A percentile compares a stretch with the other conserved stretches of the same genome.
Evolutionary conservation across 35 echinoderm and acorn worm species (phyloP).

Genomic region (Holothuria glaberrima): DNA sequence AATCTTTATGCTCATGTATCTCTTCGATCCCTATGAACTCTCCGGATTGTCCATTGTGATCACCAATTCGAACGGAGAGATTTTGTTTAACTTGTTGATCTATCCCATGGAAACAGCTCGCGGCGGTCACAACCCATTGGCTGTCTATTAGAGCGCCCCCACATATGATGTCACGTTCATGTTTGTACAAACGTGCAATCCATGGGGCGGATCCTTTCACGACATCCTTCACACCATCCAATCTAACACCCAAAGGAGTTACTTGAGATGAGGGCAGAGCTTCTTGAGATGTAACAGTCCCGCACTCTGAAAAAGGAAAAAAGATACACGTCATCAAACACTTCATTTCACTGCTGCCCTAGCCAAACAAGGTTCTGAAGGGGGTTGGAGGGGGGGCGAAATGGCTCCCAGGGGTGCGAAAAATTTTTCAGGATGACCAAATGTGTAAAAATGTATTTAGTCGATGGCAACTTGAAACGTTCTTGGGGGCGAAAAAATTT

Average conservation of each 20-base stretch:
- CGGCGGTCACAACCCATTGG: slow-evolving; percentile 77
- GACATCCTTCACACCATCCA: slow-evolving; percentile 50
- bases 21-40: slow-evolving; percentile 50
- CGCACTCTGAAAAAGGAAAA: slow-evolving; percentile 52
- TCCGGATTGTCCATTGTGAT: slow-evolving; percentile 34
- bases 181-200: slow-evolving; percentile 61
- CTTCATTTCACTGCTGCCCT: too few species aligned
- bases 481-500: too few species aligned
- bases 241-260: neutral
- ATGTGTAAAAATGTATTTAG: too few species aligned
- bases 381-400: too few species aligned
- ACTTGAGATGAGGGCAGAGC: neutral
- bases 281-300: slow-evolving; percentile 36
- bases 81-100: neutral
- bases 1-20: slow-evolving; percentile 64
- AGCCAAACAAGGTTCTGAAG: too few species aligned
- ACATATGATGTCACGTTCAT: slow-evolving; percentile 55
- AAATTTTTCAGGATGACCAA: too few species aligned
- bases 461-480: too few species aligned
- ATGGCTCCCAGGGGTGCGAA: too few species aligned
- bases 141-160: slow-evolving; percentile 70
- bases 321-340: too few species aligned
- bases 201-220: slow-evolving; percentile 71
- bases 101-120: slow-evolving; percentile 69
- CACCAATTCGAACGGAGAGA: slow-evolving; percentile 64